Base-by-base conservation (phyloP, 2,888 invertebrate species). In the Caradrina clavipalpis region DNA sequence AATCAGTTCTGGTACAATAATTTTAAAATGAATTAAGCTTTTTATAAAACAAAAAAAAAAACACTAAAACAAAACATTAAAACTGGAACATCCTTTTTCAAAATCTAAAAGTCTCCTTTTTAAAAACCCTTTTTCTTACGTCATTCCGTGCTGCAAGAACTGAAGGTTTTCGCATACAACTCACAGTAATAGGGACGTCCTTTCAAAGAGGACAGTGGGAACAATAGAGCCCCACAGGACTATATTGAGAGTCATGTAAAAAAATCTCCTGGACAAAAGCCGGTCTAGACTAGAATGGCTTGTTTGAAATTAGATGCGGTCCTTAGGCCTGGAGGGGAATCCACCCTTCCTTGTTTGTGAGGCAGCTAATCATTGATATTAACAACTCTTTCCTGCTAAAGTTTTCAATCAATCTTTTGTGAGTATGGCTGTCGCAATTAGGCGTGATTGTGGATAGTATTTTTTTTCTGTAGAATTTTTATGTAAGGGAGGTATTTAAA, bases 211-310 rank as follows among this genome's bases (percentile, higher is more conserved):
- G 87, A 87, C 87, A 85, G 79, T 73, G 69, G 80, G 89, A 91
- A 94, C 94, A 94, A 94, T 93, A 82, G 86, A 69, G 68, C 88
- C 87, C 86, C 85, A 64, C 82, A 89, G 91, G 91, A 92, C 88
- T 83, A 81, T 89, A 91, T 91, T 90, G 88, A 91, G 87, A 89
- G 87, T 87, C 86, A 87, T 89, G 89, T 87, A 88, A 90, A 92
- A 76, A 92, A 90, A 85, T 84, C 76, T 63, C 72, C 78, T 73
- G 76, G 82, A 91, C 90, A 93, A 93, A 89, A 88, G 89, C 77
- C 71, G 78, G 88, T 86, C 89, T 90, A 90, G 92, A 91, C 92
- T 87, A 87, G 87, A 83, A 73, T 83, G 81, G 82, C 84, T 87
- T 87, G 87, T 88, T 89, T 88, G 86, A 88, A 89, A 91, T 92